Evolutionary conservation across 2,113 vertebrate species (phyloP).

Genomic region (Hemibagrus wyckioides): DNA sequence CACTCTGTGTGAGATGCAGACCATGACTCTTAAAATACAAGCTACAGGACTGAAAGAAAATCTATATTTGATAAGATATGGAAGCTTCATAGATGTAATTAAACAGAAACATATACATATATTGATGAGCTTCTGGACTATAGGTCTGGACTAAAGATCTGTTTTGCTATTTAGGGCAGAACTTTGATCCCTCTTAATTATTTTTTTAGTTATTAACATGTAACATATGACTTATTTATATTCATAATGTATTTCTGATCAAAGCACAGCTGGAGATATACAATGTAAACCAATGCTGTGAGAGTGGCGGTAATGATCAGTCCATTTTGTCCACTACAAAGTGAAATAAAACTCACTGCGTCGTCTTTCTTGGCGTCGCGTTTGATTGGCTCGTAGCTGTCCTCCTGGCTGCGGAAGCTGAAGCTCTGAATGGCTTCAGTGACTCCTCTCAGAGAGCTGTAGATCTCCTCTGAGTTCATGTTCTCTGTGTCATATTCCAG

Average conservation of each 20-base stretch:
- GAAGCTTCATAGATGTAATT: neutral
- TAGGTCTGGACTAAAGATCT: no score
- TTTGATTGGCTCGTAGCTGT: conserved; percentile 84
- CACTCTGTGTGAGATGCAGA: conserved; percentile 62
- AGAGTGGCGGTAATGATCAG: neutral
- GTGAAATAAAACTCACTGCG: conserved; percentile 69
- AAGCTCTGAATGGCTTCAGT: conserved; percentile 95
- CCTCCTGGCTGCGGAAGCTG: conserved; percentile 91
- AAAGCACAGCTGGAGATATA: neutral
- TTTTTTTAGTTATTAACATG: no score
- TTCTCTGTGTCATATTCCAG: conserved; percentile 93
- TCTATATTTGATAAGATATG: neutral
- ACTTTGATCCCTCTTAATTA: no score
- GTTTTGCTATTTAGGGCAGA: no score
- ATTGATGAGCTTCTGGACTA: no score
- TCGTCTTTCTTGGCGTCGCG: conserved; percentile 81
- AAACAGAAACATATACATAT: neutral
- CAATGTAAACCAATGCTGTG: neutral
- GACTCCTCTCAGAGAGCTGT: conserved; percentile 90
- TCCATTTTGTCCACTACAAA: neutral
- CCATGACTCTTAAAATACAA: neutral
- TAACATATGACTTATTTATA: neutral
- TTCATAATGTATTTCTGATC: neutral
- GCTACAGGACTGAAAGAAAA: neutral
- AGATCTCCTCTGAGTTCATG: conserved; percentile 93